Evolutionary conservation across 2,797 vertebrate genomes (phyloP).

Genomic region (Diceros bicornis): DNA sequence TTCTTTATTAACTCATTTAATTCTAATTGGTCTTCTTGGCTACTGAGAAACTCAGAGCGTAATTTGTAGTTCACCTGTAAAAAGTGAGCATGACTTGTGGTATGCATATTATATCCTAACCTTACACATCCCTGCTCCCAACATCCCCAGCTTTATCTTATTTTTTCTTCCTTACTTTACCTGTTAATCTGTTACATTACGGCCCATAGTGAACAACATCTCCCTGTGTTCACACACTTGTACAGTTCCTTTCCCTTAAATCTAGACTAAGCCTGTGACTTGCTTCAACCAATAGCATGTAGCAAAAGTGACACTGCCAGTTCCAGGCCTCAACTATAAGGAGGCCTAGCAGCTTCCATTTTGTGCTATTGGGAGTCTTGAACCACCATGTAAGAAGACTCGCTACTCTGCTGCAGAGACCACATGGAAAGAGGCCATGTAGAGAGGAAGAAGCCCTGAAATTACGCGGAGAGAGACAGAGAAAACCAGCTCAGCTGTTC

Average conservation of each 20-base stretch:
- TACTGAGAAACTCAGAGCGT: not conserved
- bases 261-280: not conserved
- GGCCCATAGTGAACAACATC: not conserved
- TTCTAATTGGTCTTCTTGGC: not conserved
- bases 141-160: not conserved
- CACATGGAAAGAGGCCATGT: not conserved
- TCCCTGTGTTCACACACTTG: not conserved
- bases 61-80: not conserved
- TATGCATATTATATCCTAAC: not conserved
- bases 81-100: not conserved
- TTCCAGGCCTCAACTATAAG: not conserved
- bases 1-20: conserved; percentile 14
- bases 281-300: not conserved
- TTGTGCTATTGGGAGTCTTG: not conserved
- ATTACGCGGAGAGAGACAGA: not conserved
- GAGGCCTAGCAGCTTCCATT: not conserved
- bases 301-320: not conserved
- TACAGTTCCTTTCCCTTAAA: not conserved
- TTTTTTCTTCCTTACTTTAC: not conserved
- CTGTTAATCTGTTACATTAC: not conserved
- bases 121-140: not conserved
- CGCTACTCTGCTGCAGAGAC: not conserved
- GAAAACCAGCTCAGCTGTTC: not conserved
- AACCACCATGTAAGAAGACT: not conserved
- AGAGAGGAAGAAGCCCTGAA: not conserved